Base-by-base conservation (phyloP, 2,888 invertebrate species). In the Octonoba sinensis region DNA sequence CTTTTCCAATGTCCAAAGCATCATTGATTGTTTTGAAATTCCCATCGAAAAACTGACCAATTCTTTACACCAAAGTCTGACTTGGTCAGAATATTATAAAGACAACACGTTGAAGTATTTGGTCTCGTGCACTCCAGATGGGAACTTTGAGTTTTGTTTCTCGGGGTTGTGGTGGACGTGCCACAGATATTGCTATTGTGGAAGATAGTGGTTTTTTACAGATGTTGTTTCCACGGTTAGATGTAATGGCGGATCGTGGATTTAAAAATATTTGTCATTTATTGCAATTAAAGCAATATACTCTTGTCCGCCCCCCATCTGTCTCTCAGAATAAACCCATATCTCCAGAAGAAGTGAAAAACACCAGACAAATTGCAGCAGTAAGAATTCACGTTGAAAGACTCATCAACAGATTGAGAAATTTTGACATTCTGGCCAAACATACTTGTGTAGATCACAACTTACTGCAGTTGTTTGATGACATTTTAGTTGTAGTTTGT, bases 81-180 rank as follows among this genome's bases (percentile, higher is more conserved):
- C 49, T 20, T 67, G 67, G 67, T 67, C 67, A 51, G 22, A 16
- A 15, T 67, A 49, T n/a, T 51, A 67, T 15, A 49, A 49, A 11
- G 20, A 22, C 0, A 49, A 67, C 12, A 67, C 67, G 1, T n/a
- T 67, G 0, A 67, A 67, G n/a, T 67, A 49, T 24, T 49, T 71
- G 27, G 49, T 71, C 16, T 20, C 60, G 4, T 71, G 71, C n/a
- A 60, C 60, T 4, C 60, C 60, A 1, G 71, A 47, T 46, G 47
- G n/a, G 60, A 20, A 16, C 60, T 1, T 47, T 71, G 12, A 47
- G n/a, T 12, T 71, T 60, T 60, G 24, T 71, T 20, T 71, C 71
- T 2, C 13, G 1, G 11, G 24, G 71, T 47, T 71, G 15, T 60
- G 59, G 60, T n/a, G 60, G 71, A 12, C 22, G 47, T 12, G n/a